A percentile compares a stretch with the other conserved stretches of the same genome.
These are phyloP conservation scores for Aurelia aurita DNA, from an alignment of 30 jellyfish, hydroid and myxozoan genomes.

Conservation along the genomic window DNA sequence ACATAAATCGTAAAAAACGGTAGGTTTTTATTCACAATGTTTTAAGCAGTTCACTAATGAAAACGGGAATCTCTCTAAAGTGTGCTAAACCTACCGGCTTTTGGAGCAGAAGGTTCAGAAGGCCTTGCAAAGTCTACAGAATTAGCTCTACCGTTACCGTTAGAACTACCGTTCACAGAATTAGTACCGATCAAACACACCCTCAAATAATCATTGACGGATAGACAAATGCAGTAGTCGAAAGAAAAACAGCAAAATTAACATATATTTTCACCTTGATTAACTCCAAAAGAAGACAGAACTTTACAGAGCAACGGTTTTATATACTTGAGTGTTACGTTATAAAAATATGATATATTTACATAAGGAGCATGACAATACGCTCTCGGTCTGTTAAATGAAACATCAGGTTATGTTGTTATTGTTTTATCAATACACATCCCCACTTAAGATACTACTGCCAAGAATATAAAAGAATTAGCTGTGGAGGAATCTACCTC, in stretches of 20 bases:
- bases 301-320: constrained; percentile 6
- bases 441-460: neutral
- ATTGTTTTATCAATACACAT: neutral
- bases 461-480: neutral
- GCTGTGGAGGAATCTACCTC: too few relatives aligned
- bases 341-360: constrained; percentile 58
- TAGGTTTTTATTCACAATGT: too few relatives aligned
- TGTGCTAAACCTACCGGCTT: too few relatives aligned
- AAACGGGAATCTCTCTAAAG: too few relatives aligned
- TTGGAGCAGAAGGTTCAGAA: too few relatives aligned
- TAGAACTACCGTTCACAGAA: too few relatives aligned
- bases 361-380: constrained; percentile 17
- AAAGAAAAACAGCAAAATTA: neutral
- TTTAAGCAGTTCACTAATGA: too few relatives aligned
- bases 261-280: neutral
- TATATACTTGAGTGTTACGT: constrained; percentile 15
- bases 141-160: too few relatives aligned
- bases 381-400: neutral
- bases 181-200: too few relatives aligned
- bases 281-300: neutral
- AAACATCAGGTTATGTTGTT: constrained; percentile 9
- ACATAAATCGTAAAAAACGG: too few relatives aligned
- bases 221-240: neutral
- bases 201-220: too few relatives aligned
- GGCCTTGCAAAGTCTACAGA: too few relatives aligned